Base-by-base conservation (phyloP, 2,797 vertebrate species). In the Eremophila alpestris region DNA sequence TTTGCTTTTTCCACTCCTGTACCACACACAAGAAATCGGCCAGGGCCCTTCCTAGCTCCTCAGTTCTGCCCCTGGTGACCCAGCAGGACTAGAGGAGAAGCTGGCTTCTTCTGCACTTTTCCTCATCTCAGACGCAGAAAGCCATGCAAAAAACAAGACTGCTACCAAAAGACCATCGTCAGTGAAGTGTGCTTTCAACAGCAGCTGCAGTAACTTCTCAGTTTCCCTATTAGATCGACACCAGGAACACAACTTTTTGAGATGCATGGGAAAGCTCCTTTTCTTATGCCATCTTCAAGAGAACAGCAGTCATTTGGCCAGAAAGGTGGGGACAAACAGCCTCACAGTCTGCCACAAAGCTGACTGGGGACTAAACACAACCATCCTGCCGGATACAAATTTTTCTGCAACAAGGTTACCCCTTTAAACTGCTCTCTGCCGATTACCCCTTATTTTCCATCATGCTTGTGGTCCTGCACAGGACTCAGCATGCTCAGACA, bases 181-280 rank as follows among this genome's bases (percentile, higher is more conserved):
- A 85, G 11, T 32, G 3, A 55, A 52, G 11, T 19, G 15, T 56
- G 29, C 26, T 49, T 16, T 55, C 58, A n/a, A 16, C 34, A 38
- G 4, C 41, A 43, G 41, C 27, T 73, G 46, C 59, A 69, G 22
- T n/a, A 29, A 58, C 16, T 40, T 55, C 58, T 83, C 59, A 4
- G 34, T 49, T 70, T 62, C n/a, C 27, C 30, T 11, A 2, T 51
- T 62, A 74, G 19, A 62, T 18, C 1, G 1, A 73, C 19, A 40
- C 5, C 13, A 62, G n/a, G 32, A 21, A 82, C 26, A 41, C 1
- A 6, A 7, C 15, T 54, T 1, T 0, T 32, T 3, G 2, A 64
- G 15, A 10, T 26, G 11, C 34, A 30, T 16, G 34, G 34, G 36
- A 19, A 59, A 29, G 2, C 13, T 51, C 11, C 11, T n/a, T 46